Evolutionary conservation across 2,888 invertebrate species (phyloP).

Genomic region (Ganaspis brasiliensis): DNA sequence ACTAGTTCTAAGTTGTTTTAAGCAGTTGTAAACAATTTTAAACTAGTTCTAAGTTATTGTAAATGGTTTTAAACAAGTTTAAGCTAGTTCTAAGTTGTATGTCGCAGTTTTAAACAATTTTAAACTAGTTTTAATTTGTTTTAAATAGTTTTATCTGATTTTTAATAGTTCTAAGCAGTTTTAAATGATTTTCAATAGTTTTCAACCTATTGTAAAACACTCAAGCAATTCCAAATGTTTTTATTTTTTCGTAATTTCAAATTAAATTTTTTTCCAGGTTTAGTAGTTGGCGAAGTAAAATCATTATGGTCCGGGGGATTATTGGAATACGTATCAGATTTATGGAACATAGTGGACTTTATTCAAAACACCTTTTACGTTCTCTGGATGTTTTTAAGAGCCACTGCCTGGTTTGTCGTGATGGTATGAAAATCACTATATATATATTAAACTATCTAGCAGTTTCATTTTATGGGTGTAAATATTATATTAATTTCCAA

Average conservation of each 20-base stretch:
- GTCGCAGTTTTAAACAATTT: no score
- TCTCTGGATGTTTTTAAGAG: constrained; percentile 93
- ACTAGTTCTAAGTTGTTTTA: no score
- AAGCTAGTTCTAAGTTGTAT: no score
- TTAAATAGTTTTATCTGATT: no score
- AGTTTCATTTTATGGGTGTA: not conserved
- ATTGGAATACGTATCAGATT: constrained; percentile 94
- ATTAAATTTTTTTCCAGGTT: constrained; percentile 83
- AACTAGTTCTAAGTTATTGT: no score
- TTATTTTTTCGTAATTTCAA: not conserved
- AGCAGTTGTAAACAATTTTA: no score
- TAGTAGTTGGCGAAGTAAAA: constrained; percentile 96
- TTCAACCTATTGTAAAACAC: no score
- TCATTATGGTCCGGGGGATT: constrained; percentile 95
- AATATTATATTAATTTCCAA: constrained; percentile 11
- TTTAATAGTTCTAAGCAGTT: no score
- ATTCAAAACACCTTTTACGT: constrained; percentile 98
- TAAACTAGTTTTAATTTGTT: no score
- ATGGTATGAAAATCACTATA: constrained; percentile 85
- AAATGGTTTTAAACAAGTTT: no score
- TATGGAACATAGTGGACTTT: constrained; percentile 99
- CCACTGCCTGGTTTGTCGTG: constrained; percentile 93
- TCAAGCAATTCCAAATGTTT: no score
- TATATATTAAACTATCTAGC: not conserved
- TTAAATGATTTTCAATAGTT: no score